Conservation (phyloP, 1,140 invertebrate species). For the Mactra quadrangularis region DNA sequence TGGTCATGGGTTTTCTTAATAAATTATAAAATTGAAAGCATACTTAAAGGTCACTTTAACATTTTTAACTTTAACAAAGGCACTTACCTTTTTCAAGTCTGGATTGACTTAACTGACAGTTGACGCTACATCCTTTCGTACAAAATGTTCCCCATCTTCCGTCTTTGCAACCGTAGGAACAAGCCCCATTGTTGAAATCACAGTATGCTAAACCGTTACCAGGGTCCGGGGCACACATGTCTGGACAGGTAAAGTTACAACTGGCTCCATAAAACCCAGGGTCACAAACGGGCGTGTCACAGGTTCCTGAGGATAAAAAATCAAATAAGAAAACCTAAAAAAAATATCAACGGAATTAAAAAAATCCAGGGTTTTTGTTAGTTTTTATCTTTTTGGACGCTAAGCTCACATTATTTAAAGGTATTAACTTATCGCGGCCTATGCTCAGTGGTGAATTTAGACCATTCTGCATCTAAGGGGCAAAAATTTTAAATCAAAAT, state of each 20-base stretch:
- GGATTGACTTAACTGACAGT: neutral
- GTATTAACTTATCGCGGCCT: too few species aligned
- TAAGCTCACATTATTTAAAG: too few species aligned
- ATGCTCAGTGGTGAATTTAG: too few species aligned
- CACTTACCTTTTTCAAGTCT: conserved; percentile 3
- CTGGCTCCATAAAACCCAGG: conserved; percentile 16
- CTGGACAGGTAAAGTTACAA: conserved; percentile 34
- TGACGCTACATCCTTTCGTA: conserved; percentile 4
- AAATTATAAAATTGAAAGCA: too few species aligned
- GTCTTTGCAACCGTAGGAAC: conserved; percentile 31
- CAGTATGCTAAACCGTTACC: neutral
- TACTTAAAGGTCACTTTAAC: too few species aligned
- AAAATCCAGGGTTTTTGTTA: neutral
- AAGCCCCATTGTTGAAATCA: conserved; percentile 22
- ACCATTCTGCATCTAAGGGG: too few species aligned
- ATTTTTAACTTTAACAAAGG: too few species aligned
- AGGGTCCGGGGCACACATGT: conserved; percentile 21
- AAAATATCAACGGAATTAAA: neutral
- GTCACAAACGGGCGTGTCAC: conserved; percentile 22
- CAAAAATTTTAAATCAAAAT: too few species aligned
- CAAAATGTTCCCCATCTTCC: conserved; percentile 18
- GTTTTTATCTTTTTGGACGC: neutral
- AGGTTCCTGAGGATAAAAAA: conserved; percentile 28
- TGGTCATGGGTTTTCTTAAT: too few species aligned
- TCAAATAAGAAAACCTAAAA: neutral